Base-by-base conservation (phyloP, 2,888 invertebrate genomes). In the Adelognathus sp. region DNA sequence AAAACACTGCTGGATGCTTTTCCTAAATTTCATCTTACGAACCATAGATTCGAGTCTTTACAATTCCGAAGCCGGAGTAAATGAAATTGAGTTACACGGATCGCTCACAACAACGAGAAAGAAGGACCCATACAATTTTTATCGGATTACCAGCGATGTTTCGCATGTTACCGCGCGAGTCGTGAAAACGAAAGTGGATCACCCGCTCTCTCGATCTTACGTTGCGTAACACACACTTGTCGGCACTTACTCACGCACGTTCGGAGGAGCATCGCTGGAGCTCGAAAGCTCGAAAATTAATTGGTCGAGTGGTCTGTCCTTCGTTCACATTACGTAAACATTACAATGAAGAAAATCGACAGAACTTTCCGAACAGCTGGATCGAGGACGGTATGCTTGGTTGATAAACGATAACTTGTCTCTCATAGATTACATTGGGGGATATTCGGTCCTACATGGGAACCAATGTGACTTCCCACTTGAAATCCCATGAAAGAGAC, bases 161-260 rank as follows among this genome's bases (percentile, higher is more conserved):
- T 63, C 61, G 36, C 69, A 11, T 64, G 31, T 36, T 18, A 39
- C 60, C 14, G 21, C 72, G 31, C 21, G 56, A 7, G 16, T 31
- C 52, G 27, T 56, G 36, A 52, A 77, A 72, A 46, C 46, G 39
- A 63, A 69, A 77, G 72, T 67, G 41, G 52, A 61, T 66, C 44
- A 66, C 56, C 16, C n/a, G n/a, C 14, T 66, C 64, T 39, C 3
- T 24, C 46, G 46, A 11, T 36, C 11, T 36, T 36, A 9, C 9
- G 31, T 77, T 63, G 56, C 56, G 67, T 56, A 56, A 77, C 33
- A 7, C 7, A 16, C 46, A 29, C 56, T 46, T 36, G 54, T 16
- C 16, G 46, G 18, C 21, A 50, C 41, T 5, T 29, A 67, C 60
- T 46, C n/a, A 5, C 31, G 54, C 21, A 16, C 16, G 39, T 24